These are phyloP conservation scores for Amphiprion ocellaris DNA, from an alignment of 2,113 vertebrate species.

Conservation along the genomic window DNA sequence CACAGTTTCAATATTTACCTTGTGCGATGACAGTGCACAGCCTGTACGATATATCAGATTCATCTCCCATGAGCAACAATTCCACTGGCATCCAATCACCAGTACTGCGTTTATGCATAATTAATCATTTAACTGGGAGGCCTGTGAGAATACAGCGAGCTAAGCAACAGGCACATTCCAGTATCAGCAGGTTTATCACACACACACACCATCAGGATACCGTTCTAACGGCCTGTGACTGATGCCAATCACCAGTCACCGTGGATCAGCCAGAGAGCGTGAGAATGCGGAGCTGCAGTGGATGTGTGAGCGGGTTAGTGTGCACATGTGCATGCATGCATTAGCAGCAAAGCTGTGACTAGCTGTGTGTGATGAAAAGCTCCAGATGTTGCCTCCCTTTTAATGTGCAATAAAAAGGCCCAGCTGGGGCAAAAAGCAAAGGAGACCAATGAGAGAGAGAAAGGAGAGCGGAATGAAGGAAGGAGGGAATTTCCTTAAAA, in stretches of 20 bases:
- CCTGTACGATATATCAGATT: constrained; percentile 40
- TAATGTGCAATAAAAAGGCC: constrained; percentile 93
- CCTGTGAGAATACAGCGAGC: constrained; percentile 66
- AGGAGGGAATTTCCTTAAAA: constrained; percentile 82
- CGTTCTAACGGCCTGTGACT: constrained; percentile 76
- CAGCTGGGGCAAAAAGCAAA: constrained; percentile 90
- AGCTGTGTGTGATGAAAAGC: constrained; percentile 86
- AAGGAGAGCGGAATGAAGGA: constrained; percentile 89
- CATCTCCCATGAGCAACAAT: constrained; percentile 73
- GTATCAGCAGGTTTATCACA: constrained; percentile 68
- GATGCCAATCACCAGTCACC: constrained; percentile 83
- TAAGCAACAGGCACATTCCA: constrained; percentile 69
- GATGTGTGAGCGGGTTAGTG: constrained; percentile 62
- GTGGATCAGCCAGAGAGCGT: constrained; percentile 81
- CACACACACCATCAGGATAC: constrained; percentile 51
- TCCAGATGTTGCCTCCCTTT: constrained; percentile 92
- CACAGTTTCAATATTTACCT: constrained; percentile 43
- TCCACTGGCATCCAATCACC: constrained; percentile 68
- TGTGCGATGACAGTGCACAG: constrained; percentile 19
- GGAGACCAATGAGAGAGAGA: constrained; percentile 69
- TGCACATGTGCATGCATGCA: constrained; percentile 75
- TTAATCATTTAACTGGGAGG: constrained; percentile 70
- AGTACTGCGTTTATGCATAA: constrained; percentile 75
- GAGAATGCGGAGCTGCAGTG: constrained; percentile 78
- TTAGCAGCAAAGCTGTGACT: constrained; percentile 79